These are phyloP conservation scores for Sylvia borin DNA, from an alignment of 2,797 vertebrate species.

Conservation along the genomic window DNA sequence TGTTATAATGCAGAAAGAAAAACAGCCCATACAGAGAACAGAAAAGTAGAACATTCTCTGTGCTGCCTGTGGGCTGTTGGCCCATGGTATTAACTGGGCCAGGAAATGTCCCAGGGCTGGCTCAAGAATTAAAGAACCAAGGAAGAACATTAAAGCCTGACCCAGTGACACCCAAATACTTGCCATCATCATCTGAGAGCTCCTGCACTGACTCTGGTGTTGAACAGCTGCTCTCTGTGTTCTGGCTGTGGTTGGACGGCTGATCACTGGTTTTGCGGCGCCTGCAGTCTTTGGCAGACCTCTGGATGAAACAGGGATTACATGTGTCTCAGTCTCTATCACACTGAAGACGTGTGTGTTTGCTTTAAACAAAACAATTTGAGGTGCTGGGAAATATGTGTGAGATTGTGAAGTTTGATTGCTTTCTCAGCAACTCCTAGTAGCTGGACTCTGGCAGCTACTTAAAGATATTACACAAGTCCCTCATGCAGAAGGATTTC, in stretches of 20 bases:
- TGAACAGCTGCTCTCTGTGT: constrained; percentile 94
- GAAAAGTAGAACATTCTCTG: not conserved
- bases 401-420: not conserved
- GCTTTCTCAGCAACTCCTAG: not conserved
- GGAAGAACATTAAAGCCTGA: not conserved
- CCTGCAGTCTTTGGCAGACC: constrained; percentile 75
- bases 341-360: not conserved
- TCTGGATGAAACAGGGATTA: constrained; percentile 43
- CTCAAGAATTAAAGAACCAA: not conserved
- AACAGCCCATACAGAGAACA: not conserved
- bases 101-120: not conserved
- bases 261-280: constrained; percentile 92
- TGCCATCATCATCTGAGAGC: constrained; percentile 91
- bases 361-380: not conserved
- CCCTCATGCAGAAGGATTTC: not conserved
- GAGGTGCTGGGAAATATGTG: not conserved
- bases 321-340: not conserved
- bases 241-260: constrained; percentile 93
- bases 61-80: not conserved
- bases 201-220: constrained; percentile 92
- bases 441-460: not conserved
- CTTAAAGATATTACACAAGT: not conserved
- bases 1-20: not conserved
- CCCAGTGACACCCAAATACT: constrained; percentile 31
- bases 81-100: not conserved